Evolutionary conservation across 2,888 invertebrate species (phyloP).

Genomic region (Nephrocerus scutellatus): DNA sequence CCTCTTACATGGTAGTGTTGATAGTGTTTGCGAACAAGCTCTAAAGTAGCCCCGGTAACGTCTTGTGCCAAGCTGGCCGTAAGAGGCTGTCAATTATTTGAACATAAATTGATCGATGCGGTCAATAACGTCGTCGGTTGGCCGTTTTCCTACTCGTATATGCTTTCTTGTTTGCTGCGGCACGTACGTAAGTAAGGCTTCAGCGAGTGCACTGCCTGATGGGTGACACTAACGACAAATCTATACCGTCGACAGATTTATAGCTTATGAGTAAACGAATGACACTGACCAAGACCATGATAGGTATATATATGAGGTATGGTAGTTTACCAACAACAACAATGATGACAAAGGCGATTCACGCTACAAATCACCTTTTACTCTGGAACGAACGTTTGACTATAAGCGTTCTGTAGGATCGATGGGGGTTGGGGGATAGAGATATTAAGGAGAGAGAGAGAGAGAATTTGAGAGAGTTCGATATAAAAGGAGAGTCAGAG

Average conservation of each 20-base stretch:
- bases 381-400: no score
- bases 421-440: no score
- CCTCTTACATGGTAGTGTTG: no score
- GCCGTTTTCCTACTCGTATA: neutral
- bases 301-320: no score
- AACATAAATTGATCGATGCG: constrained; percentile 6
- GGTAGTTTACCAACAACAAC: neutral
- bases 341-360: constrained; percentile 1
- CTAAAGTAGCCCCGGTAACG: no score
- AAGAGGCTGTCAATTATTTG: constrained; percentile 5
- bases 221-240: constrained; percentile 4
- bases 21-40: no score
- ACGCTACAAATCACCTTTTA: no score
- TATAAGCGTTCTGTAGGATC: no score
- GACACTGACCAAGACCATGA: neutral
- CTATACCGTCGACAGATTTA: constrained; percentile 1
- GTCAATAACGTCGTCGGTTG: constrained; percentile 5
- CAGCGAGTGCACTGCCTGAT: no score
- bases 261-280: neutral
- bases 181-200: no score
- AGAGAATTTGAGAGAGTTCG: constrained; percentile 13
- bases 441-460: constrained; percentile 17
- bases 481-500: constrained; percentile 5
- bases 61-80: neutral
- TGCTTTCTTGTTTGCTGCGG: neutral